A percentile compares a stretch with the other conserved stretches of the same genome.
These are phyloP conservation scores for Aplysina aerophoba DNA, from an alignment of 37 sponge, comb jelly and placozoan species.

Conservation along the genomic window DNA sequence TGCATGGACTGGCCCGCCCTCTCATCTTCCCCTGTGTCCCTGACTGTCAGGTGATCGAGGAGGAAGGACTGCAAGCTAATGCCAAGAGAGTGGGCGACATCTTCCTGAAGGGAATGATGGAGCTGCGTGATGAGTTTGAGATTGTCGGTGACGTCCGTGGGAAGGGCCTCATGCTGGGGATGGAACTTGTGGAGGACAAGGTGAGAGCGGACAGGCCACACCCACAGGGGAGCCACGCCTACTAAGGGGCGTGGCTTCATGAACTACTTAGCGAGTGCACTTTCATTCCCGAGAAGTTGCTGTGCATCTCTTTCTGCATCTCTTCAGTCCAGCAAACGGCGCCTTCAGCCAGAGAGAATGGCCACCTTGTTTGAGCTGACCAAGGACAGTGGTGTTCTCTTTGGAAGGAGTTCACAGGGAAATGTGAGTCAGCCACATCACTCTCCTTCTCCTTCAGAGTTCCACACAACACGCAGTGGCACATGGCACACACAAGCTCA, in stretches of 20 bases:
- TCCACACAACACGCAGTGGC: too few relatives aligned
- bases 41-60: conserved; percentile 94
- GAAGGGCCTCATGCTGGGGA: conserved; percentile 86
- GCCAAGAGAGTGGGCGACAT: conserved; percentile 62
- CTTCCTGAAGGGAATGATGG: conserved; percentile 67
- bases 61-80: conserved; percentile 78
- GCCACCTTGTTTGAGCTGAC: conserved; percentile 59
- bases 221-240: too few relatives aligned
- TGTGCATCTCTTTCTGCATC: neutral
- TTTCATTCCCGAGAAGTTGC: too few relatives aligned
- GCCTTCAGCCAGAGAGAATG: conserved; percentile 64
- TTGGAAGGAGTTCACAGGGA: conserved; percentile 78
- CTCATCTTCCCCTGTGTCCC: neutral
- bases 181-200: conserved; percentile 90
- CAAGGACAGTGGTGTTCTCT: conserved; percentile 80
- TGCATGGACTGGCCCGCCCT: neutral
- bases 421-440: too few relatives aligned
- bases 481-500: too few relatives aligned
- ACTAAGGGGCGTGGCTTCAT: too few relatives aligned
- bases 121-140: conserved; percentile 87
- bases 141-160: conserved; percentile 94
- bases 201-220: conserved; percentile 30
- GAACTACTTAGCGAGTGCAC: too few relatives aligned
- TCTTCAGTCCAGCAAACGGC: conserved; percentile 55
- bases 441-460: too few relatives aligned